Evolutionary conservation across 2,113 vertebrate species (phyloP), one percentile per base, ranked within the genome.

Genomic region (Bambusicola thoracicus): DNA sequence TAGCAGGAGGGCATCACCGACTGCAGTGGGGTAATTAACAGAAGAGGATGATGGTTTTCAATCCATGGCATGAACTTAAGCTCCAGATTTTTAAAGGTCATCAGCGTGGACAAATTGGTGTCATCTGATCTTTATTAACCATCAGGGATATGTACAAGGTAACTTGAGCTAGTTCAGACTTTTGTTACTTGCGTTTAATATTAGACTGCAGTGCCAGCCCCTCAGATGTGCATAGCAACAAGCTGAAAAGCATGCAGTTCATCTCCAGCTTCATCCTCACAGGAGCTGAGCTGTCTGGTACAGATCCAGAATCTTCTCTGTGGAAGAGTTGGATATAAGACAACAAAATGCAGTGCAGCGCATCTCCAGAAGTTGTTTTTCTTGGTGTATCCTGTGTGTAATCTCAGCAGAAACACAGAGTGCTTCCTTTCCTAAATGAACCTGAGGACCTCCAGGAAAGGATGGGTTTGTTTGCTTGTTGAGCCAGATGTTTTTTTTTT

Each of bases 141-240:
- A 13, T 65, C 58, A 51, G 43, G 77, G 58, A 5, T 85, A 58
- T 65, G 40, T 40, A 22, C 27, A 46, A 9, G 0, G 2, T 66
- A 25, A 75, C 63, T 36, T 44, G 73, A 55, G 48, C 87, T 86
- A 59, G 61, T 73, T 94, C 46, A 81, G 66, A 8, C 20, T 29
- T 40, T 84, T 72, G 16, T 19, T 74, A 44, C 44, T 75, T 0
- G 0, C 36, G 43, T 86, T 83, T 63, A 44, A 21, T 34, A 46
- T 22, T 10, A 4, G 58, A 7, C 22, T n/a, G 59, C 53, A 36
- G 38, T 43, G 76, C 55, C 67, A 81, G 66, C 32, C 13, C 46
- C 30, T 80, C 29, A n/a, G 55, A 41, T 0, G 1, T 44, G 19
- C 27, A 8, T 1, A 15, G 46, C 49, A 79, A 21, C 0, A 2